Evolutionary conservation across 2,888 invertebrate genomes (phyloP), one percentile per base, ranked within the genome.

Genomic region (Acronicta aceris): DNA sequence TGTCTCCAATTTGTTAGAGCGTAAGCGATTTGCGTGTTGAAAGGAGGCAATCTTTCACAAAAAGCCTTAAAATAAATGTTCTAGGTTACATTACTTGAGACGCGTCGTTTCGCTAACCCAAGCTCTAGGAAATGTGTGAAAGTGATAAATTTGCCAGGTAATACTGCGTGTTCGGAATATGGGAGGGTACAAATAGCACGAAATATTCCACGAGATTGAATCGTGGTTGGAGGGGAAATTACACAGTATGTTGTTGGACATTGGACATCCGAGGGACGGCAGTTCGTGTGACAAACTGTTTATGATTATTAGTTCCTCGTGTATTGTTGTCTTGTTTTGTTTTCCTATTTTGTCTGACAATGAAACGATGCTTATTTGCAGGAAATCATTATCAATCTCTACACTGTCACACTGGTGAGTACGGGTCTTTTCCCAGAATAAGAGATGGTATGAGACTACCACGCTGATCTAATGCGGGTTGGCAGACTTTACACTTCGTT

Each of bases 121-220:
- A 61, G 61, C 73, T 70, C 70, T 69, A 79, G 81, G 75, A 75
- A 86, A 89, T 81, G 83, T 65, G 85, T 78, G 81, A 88, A 89
- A 90, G 88, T 91, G 92, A 92, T 92, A 92, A 92, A 92, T 92
- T 91, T 90, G 89, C 88, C 91, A 91, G 90, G 90, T 91, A 89
- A 87, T 87, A 76, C 88, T 87, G 86, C 90, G 91, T 91, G 91
- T 86, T 83, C 83, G 67, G 90, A 90, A 91, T 92, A 85, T 85
- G 85, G 77, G 82, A 53, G 51, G 46, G 48, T 47, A 55, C 86
- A 90, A 91, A 90, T 92, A 87, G 86, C 82, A 81, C 84, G 85
- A 87, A 88, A 90, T 91, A 90, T 91, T 91, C 87, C 87, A 85
- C 78, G 86, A 86, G 88, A 90, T 92, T 89, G 88, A 88, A 90